Conservation (phyloP, 2,797 vertebrate genomes). For the Sternotherus odoratus region DNA sequence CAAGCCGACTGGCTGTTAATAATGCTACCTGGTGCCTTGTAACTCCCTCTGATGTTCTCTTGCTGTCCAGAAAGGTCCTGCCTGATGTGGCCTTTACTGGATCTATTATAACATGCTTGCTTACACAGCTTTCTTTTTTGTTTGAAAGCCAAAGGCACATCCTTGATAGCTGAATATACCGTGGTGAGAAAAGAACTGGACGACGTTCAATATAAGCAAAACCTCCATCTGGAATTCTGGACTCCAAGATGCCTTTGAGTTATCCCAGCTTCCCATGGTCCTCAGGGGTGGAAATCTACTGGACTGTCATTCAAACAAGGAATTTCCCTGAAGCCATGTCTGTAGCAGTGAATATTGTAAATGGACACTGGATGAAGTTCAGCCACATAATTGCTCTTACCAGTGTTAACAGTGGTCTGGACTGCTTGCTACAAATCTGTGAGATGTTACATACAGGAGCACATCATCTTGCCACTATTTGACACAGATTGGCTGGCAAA, state of each 20-base stretch:
- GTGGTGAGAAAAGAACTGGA: conserved; percentile 85
- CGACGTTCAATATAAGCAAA: conserved; percentile 83
- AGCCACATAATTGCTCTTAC: conserved; percentile 79
- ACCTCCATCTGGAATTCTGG: conserved; percentile 87
- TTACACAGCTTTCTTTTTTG: conserved; percentile 48
- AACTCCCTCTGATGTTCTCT: neutral
- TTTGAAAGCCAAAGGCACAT: conserved; percentile 94
- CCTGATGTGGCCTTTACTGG: neutral
- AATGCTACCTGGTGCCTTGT: neutral
- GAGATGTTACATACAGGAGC: conserved; percentile 87
- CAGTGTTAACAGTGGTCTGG: conserved; percentile 86
- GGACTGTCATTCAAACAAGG: conserved; percentile 89
- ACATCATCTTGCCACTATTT: conserved; percentile 80
- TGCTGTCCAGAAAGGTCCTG: neutral
- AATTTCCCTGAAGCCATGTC: conserved; percentile 92
- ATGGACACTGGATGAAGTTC: conserved; percentile 81
- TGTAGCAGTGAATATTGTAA: conserved; percentile 80
- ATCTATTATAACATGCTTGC: neutral
- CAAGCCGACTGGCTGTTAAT: fast-evolving
- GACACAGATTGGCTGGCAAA: conserved; percentile 82
- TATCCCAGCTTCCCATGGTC: conserved; percentile 95
- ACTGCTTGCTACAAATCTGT: conserved; percentile 84
- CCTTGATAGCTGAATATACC: conserved; percentile 90
- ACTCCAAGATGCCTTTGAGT: conserved; percentile 94
- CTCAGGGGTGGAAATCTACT: conserved; percentile 95